Evolutionary conservation across 2,797 vertebrate genomes (phyloP).

Genomic region (Catamblyrhynchus diadema): DNA sequence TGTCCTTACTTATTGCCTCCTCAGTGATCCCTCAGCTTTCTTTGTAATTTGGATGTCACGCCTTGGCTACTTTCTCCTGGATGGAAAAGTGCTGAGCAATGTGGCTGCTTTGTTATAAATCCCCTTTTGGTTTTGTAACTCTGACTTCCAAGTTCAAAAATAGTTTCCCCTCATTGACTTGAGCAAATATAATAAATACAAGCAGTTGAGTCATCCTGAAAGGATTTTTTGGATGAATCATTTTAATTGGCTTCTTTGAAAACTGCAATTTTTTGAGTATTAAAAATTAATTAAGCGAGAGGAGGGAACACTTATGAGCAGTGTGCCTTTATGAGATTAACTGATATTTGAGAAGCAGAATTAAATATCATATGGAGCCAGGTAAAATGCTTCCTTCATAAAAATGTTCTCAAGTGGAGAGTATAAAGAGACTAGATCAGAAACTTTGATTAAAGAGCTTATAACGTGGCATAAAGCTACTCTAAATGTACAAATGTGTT

Average conservation of each 20-base stretch:
- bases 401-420: not conserved
- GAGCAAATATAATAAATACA: not conserved
- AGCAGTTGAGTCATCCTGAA: slow-evolving; percentile 6
- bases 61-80: not conserved
- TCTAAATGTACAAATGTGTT: not conserved
- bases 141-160: not conserved
- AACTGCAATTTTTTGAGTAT: not conserved
- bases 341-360: not conserved
- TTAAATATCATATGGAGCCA: not conserved
- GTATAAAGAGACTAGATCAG: not conserved
- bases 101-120: not conserved
- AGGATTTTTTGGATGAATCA: not conserved
- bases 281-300: slow-evolving; percentile 27
- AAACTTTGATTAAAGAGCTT: not conserved
- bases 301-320: not conserved
- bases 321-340: not conserved
- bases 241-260: slow-evolving; percentile 20
- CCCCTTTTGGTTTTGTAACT: not conserved
- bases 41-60: not conserved
- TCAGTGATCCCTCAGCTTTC: not conserved
- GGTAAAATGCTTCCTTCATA: not conserved
- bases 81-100: not conserved
- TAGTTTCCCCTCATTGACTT: not conserved
- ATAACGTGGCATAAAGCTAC: not conserved
- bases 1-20: not conserved